Base-by-base conservation (phyloP, 2,113 vertebrate genomes). In the Amphilophus citrinellus region DNA sequence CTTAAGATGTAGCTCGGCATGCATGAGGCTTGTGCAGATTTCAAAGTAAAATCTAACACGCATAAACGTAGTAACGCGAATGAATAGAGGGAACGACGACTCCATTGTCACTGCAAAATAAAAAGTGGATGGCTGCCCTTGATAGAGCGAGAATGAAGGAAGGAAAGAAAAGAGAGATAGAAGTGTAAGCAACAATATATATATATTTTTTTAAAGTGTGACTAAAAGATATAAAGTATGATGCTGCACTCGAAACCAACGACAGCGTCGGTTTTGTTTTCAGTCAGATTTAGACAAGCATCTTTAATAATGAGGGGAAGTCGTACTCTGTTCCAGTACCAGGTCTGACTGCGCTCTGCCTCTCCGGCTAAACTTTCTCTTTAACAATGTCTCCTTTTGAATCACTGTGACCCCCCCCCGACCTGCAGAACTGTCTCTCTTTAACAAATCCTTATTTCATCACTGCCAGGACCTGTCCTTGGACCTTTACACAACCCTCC, bases 401-500 rank as follows among this genome's bases (percentile, higher is more conserved):
- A 91, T 88, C 86, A 78, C 71, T 24, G 20, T 89, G 84, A 91
- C 94, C 3, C 87, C 61, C 62, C 2, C 6, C 20, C 20, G 59
- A 91, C 90, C 92, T 92, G 71, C 14, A 93, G 91, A 95, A 87
- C 90, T 77, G 87, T 85, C 90, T 89, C 87, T 88, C 89, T 92
- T 90, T 92, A 90, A 94, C 90, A 94, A 90, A 92, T 60, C 32
- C 87, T 94, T 80, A 89, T 92, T 92, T 93, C 92, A 95, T 93
- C 89, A 66, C 88, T 78, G 88, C 60, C 37, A 89, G 73, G 87
- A 85, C 83, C 76, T 75, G 90, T 93, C 88, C 90, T 91, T 93
- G 88, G 89, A 94, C 88, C 91, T 92, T 88, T 83, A 59, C 81
- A 59, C n/a, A n/a, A n/a, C 84, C 73, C 65, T 60, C 15, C 78